Evolutionary conservation across 2,888 invertebrate species (phyloP), one percentile per base, ranked within the genome.

Genomic region (Stegana nigrithorax): DNA sequence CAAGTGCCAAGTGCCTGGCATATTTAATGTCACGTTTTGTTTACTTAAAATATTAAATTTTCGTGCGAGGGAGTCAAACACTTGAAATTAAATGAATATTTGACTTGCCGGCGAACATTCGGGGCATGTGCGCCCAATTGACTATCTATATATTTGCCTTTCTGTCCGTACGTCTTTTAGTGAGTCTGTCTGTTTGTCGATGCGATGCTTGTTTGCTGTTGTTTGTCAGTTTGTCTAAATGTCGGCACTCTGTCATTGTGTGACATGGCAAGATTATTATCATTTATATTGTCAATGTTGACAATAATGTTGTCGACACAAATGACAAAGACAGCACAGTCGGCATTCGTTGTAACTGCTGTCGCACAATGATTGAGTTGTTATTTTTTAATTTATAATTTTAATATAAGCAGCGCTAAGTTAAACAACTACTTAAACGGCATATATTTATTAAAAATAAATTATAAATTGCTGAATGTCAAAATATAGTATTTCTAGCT

Each of bases 241-340:
- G n/a, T n/a, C n/a, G n/a, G n/a, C n/a, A n/a, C n/a, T n/a, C 2
- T 39, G 39, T 21, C 45, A 21, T 23, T 45, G 45, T 45, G 23
- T 45, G 45, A 4, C 19, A 12, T 14, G 29, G 29, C 17, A 27
- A 51, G 27, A 51, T 51, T 51, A 51, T n/a, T 17, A 51, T 51
- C 26, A 51, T 51, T 51, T 27, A 51, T 51, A 47, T 47, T 47
- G 21, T 47, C 25, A 47, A 23, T 21, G n/a, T 47, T 47, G 47
- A 47, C 25, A 23, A 39, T 39, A 39, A 39, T 39, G 6, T 10
- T 17, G 14, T 10, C 6, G 8, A 23, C 47, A 47, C 47, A 25
- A 47, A 23, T 5, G 12, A 8, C 23, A n/a, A n/a, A n/a, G n/a
- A n/a, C n/a, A n/a, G n/a, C n/a, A n/a, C n/a, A n/a, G n/a, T n/a